Evolutionary conservation across 2,113 vertebrate species (phyloP).

Genomic region (Talpa occidentalis): DNA sequence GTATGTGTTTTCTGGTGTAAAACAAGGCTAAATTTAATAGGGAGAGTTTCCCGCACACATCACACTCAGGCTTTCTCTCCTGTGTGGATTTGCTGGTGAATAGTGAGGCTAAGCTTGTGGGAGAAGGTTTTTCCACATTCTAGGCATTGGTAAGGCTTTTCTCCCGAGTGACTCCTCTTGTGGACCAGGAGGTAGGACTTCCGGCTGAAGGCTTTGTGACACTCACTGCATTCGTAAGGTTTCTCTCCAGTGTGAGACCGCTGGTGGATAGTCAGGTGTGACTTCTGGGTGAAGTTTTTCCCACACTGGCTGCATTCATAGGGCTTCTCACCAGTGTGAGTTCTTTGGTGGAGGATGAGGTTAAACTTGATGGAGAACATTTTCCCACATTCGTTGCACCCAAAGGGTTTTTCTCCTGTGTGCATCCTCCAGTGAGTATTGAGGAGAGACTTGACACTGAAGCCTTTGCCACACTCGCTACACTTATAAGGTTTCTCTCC

Average conservation of each 20-base stretch:
- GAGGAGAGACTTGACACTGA: constrained; percentile 48
- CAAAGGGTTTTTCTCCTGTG: too few relatives aligned
- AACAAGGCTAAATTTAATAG: constrained; percentile 20
- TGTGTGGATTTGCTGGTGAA: background rate
- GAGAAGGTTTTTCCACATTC: constrained; percentile 2
- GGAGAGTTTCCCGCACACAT: constrained; percentile 27
- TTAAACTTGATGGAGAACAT: constrained; percentile 26
- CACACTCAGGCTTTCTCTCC: too few relatives aligned
- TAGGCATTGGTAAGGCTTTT: background rate
- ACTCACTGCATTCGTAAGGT: too few relatives aligned
- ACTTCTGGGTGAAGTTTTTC: constrained; percentile 53
- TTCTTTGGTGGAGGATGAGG: constrained; percentile 48
- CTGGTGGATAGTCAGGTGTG: background rate
- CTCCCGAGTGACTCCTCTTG: background rate
- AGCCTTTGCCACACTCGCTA: constrained; percentile 35
- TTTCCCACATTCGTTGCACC: background rate
- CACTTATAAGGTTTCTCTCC: too few relatives aligned
- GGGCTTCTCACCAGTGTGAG: background rate
- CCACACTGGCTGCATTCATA: constrained; percentile 6
- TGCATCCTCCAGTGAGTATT: background rate
- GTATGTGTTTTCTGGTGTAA: background rate
- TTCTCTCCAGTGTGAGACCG: too few relatives aligned
- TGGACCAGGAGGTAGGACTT: too few relatives aligned
- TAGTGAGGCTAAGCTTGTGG: background rate
- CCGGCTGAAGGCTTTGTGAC: too few relatives aligned